phyloP scores from a whole-genome alignment of 2,113 vertebrate genomes.

The Maccullochella peelii region DNA sequence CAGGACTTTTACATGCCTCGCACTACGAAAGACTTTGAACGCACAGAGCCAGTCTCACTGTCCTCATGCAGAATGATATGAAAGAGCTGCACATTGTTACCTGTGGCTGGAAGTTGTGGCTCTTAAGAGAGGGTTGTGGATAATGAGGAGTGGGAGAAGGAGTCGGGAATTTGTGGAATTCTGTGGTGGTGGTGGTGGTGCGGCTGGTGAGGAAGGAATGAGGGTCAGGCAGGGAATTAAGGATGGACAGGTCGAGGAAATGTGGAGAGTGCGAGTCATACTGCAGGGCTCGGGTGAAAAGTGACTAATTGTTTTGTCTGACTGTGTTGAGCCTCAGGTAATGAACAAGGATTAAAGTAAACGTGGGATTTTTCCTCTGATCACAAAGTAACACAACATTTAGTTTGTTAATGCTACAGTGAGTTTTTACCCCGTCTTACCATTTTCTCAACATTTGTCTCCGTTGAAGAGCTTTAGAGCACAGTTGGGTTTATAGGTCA shows the following conservation, averaged over 20 bases:
- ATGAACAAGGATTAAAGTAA: neutral
- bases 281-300: neutral
- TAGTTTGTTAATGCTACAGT: neutral
- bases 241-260: conserved; percentile 9
- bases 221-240: conserved; percentile 24
- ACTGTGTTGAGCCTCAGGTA: neutral
- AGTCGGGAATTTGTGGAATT: conserved; percentile 70
- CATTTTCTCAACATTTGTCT: neutral
- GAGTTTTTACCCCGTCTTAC: neutral
- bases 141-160: conserved; percentile 19
- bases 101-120: neutral
- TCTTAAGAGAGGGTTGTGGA: neutral
- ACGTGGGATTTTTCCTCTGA: neutral
- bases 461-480: neutral
- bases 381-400: neutral
- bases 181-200: too few species aligned
- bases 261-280: neutral
- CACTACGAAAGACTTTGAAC: neutral
- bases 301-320: conserved; percentile 1
- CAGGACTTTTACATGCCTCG: neutral
- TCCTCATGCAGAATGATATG: neutral
- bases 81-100: conserved; percentile 10
- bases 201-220: conserved; percentile 68
- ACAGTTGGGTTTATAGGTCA: neutral
- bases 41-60: neutral